These are phyloP conservation scores for Drosophila micromelanica DNA, from an alignment of 1,140 invertebrate species.

Conservation along the genomic window DNA sequence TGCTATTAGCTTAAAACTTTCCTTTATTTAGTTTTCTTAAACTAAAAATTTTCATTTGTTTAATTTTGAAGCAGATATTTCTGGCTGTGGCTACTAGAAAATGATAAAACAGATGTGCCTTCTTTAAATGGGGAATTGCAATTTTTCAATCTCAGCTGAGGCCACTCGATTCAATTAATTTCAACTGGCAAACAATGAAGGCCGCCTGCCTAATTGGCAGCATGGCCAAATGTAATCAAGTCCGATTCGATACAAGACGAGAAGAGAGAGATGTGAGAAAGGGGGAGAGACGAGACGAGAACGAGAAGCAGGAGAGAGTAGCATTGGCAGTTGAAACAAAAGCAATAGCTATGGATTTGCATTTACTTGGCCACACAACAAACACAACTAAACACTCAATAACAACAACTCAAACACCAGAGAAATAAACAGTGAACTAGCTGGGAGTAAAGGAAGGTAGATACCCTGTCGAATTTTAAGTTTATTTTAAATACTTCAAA, in stretches of 20 bases:
- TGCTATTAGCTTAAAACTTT: no score
- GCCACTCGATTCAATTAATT: constrained; percentile 79
- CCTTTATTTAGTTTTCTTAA: not conserved
- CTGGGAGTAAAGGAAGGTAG: not conserved
- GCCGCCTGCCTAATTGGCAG: constrained; percentile 66
- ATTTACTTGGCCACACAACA: constrained; percentile 28
- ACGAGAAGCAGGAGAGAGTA: not conserved
- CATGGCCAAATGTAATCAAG: constrained; percentile 72
- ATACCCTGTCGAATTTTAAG: not conserved
- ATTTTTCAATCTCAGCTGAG: constrained; percentile 68
- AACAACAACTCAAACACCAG: constrained; percentile 19
- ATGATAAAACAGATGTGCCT: not conserved
- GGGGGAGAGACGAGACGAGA: not conserved
- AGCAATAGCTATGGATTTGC: constrained; percentile 56
- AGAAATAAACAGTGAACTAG: no score
- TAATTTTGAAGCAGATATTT: not conserved
- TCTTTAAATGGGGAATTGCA: constrained; percentile 14
- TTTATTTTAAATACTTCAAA: no score
- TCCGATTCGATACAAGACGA: not conserved
- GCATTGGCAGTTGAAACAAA: constrained; percentile 43
- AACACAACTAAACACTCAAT: constrained; percentile 41
- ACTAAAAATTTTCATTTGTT: not conserved
- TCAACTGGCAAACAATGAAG: constrained; percentile 69
- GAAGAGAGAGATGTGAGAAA: not conserved
- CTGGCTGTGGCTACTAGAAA: not conserved